Percentiles rank a stretch among this genome's conserved stretches.
Evolutionary conservation across 2,113 vertebrate genomes (phyloP).

Genomic region (Acinonyx jubatus): DNA sequence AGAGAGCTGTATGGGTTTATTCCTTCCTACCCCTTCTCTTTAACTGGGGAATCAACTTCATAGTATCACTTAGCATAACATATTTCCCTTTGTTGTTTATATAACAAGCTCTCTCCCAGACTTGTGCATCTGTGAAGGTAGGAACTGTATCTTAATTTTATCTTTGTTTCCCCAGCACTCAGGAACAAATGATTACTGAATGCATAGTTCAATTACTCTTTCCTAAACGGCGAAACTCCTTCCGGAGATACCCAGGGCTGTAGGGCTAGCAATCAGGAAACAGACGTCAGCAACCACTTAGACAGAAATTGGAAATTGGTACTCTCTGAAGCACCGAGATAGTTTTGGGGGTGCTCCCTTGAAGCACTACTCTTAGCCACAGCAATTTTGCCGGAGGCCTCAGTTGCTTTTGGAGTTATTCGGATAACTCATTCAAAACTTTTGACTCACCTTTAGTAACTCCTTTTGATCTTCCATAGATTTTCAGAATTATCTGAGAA

Average conservation of each 20-base stretch:
- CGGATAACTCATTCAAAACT: not conserved
- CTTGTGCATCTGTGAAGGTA: not conserved
- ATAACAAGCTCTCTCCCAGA: not conserved
- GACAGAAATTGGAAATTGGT: not conserved
- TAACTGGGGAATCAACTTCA: not conserved
- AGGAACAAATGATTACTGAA: not conserved
- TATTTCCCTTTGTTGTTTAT: not conserved
- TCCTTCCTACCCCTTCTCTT: not conserved
- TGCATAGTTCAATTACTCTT: not conserved
- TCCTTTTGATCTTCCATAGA: constrained; percentile 83
- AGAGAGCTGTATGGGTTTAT: not conserved
- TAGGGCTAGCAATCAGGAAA: not conserved
- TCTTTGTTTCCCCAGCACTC: not conserved
- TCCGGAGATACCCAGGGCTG: not conserved
- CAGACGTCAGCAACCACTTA: too few relatives aligned
- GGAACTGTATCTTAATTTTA: not conserved
- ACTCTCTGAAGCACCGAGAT: not conserved
- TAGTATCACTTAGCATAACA: not conserved
- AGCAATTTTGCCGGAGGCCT: not conserved
- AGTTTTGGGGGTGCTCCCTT: not conserved
- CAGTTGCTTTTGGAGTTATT: not conserved
- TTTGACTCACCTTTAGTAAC: not conserved
- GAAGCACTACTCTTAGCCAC: not conserved
- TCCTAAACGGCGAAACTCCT: not conserved
- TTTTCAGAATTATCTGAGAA: constrained; percentile 98